phyloP scores from a whole-genome alignment of 2,888 invertebrate species.

The Boloria euphrosyne region DNA sequence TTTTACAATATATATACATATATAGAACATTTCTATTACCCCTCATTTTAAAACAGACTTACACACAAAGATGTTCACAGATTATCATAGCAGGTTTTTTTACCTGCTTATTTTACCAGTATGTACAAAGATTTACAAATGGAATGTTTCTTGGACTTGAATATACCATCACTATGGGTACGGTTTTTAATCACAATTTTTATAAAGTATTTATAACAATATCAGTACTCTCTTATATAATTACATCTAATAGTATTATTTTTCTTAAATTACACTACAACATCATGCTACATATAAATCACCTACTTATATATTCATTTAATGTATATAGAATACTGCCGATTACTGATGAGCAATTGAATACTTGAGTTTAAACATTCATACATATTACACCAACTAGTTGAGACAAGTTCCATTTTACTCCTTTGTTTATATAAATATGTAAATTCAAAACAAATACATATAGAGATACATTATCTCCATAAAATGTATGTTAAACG shows the following conservation, averaged over 20 bases:
- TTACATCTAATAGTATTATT: conserved; percentile 45
- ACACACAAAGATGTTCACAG: neutral
- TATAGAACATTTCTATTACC: too few relatives aligned
- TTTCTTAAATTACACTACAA: conserved; percentile 41
- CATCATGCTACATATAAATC: conserved; percentile 57
- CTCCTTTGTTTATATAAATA: conserved; percentile 2
- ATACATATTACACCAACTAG: conserved; percentile 15
- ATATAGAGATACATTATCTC: conserved; percentile 4
- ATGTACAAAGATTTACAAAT: conserved; percentile 74
- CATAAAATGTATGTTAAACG: neutral
- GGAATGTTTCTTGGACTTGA: conserved; percentile 78
- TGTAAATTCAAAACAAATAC: conserved; percentile 7
- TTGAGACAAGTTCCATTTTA: conserved; percentile 10
- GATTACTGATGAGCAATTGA: conserved; percentile 61
- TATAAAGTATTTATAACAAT: conserved; percentile 58
- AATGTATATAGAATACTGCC: conserved; percentile 61
- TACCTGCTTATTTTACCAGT: conserved; percentile 51
- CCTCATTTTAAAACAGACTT: neutral
- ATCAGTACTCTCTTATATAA: conserved; percentile 75
- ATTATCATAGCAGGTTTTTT: too few relatives aligned
- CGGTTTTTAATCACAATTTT: conserved; percentile 54
- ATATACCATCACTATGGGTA: conserved; percentile 60
- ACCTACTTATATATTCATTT: conserved; percentile 65
- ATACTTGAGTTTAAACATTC: conserved; percentile 12
- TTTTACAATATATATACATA: neutral